A percentile compares a stretch with the other conserved stretches of the same genome.
Evolutionary conservation across 2,797 vertebrate genomes (phyloP).

Genomic region (Nothura maculosa): DNA sequence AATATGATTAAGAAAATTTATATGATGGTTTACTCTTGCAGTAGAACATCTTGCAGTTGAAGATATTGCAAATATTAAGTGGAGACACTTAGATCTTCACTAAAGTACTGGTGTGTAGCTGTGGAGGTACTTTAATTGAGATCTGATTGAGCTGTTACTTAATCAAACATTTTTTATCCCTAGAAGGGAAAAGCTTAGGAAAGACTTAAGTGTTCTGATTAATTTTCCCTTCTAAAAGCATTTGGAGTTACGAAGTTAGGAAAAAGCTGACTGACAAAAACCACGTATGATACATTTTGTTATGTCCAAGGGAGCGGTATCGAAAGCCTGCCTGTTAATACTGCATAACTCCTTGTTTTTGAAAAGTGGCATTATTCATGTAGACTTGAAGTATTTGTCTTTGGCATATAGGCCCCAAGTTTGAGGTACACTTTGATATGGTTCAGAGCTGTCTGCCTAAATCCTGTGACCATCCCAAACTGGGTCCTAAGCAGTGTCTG

Average conservation of each 20-base stretch:
- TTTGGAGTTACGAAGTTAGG: background rate
- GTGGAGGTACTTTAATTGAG: background rate
- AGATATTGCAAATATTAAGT: background rate
- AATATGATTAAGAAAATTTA: background rate
- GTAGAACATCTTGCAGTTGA: background rate
- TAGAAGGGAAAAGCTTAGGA: background rate
- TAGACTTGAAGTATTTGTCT: rapidly evolving
- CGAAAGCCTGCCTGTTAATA: background rate
- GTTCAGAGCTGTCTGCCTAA: background rate
- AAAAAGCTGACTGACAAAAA: background rate
- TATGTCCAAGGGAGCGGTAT: background rate
- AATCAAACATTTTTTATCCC: background rate
- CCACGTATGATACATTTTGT: background rate
- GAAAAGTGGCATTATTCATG: background rate
- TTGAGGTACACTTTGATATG: background rate
- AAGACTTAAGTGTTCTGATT: background rate
- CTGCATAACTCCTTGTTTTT: background rate
- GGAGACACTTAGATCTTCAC: background rate
- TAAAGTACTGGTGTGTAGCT: background rate
- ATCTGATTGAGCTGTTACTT: background rate
- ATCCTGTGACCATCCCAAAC: background rate
- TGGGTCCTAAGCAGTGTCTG: background rate
- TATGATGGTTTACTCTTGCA: background rate
- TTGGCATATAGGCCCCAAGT: background rate
- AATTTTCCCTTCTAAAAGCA: background rate